Conservation (phyloP, 2,888 invertebrate species). For the Eremobia ochroleuca region DNA sequence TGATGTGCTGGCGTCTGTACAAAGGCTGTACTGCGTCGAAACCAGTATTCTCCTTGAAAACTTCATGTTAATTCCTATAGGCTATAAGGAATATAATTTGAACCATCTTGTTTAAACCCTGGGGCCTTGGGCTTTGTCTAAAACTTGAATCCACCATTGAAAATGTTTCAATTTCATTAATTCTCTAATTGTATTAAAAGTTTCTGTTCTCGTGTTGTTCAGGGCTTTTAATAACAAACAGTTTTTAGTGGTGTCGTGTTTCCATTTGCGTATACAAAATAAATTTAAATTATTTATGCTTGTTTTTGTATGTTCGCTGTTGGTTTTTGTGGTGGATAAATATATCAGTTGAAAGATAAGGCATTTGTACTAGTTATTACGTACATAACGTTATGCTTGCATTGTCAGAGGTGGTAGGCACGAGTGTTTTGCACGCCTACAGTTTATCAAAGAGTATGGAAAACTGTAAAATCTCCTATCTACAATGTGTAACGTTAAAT, state of each 20-base stretch:
- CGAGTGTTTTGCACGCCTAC: background rate
- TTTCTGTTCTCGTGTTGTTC: slow-evolving; percentile 20
- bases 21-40: background rate
- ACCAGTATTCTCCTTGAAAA: slow-evolving; percentile 2
- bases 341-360: background rate
- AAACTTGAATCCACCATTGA: slow-evolving; percentile 36
- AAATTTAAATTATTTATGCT: slow-evolving; percentile 22
- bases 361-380: no score
- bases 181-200: slow-evolving; percentile 48
- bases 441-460: background rate
- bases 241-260: slow-evolving; percentile 11
- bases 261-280: slow-evolving; percentile 37
- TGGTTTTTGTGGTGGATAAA: background rate
- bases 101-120: slow-evolving; percentile 22
- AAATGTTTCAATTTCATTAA: slow-evolving; percentile 47
- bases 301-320: slow-evolving; percentile 27
- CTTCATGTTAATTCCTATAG: background rate
- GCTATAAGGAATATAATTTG: slow-evolving; percentile 23
- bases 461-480: background rate
- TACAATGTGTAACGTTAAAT: no score
- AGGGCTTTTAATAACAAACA: slow-evolving; percentile 17
- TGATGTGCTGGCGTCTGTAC: no score
- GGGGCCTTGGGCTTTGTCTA: slow-evolving; percentile 28
- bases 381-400: background rate
- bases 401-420: background rate